These are phyloP conservation scores for Actinia tenebrosa DNA, from an alignment of 64 coral and sea anemone species.

Conservation along the genomic window DNA sequence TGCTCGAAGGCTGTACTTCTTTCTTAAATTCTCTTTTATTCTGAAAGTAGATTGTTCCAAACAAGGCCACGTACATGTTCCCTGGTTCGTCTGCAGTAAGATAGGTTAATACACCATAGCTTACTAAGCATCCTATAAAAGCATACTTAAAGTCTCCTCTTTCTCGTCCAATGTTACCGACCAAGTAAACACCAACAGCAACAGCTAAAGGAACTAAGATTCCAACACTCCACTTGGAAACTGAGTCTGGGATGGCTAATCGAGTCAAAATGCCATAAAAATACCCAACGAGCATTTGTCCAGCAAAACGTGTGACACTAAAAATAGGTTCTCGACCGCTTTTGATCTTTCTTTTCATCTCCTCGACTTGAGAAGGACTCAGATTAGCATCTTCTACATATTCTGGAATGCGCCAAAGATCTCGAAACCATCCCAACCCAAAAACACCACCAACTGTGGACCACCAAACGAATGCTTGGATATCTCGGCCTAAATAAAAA, in stretches of 20 bases:
- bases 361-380: conserved; percentile 46
- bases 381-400: conserved; percentile 97
- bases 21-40: conserved; percentile 69
- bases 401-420: conserved; percentile 95
- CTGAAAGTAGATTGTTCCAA: conserved; percentile 85
- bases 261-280: conserved; percentile 93
- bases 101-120: conserved; percentile 64
- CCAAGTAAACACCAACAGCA: conserved; percentile 83
- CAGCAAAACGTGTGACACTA: conserved; percentile 80
- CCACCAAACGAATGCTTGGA: conserved; percentile 98
- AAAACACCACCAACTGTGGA: conserved; percentile 91
- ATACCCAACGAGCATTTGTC: conserved; percentile 95
- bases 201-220: conserved; percentile 89
- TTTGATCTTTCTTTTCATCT: conserved; percentile 64
- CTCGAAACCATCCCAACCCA: conserved; percentile 90
- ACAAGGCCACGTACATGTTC: conserved; percentile 82
- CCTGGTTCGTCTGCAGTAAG: conserved; percentile 75
- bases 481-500: conserved; percentile 88
- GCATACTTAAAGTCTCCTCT: conserved; percentile 91
- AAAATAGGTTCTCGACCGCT: conserved; percentile 74
- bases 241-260: conserved; percentile 78
- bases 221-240: conserved; percentile 55
- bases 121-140: conserved; percentile 53
- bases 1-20: conserved; percentile 19
- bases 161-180: conserved; percentile 89